A percentile compares a stretch with the other conserved stretches of the same genome.
These are phyloP conservation scores for Synanthedon myopaeformis DNA, from an alignment of 2,888 invertebrate species.

Conservation along the genomic window DNA sequence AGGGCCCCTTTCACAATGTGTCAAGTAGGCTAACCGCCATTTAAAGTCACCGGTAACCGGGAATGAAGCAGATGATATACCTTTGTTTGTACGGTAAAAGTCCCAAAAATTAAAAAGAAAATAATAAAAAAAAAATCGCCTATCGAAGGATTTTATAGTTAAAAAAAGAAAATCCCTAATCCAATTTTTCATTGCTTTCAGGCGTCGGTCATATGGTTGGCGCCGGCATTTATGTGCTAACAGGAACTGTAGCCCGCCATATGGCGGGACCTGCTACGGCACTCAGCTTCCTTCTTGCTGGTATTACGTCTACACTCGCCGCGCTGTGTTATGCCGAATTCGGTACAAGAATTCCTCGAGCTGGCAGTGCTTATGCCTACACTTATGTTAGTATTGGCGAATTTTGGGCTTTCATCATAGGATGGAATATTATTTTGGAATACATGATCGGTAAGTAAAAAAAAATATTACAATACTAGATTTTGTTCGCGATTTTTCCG, in stretches of 20 bases:
- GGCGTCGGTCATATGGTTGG: conserved; percentile 97
- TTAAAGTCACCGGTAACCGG: too few species aligned
- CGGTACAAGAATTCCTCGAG: conserved; percentile 87
- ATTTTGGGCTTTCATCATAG: conserved; percentile 94
- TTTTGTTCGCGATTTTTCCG: too few species aligned
- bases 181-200: conserved; percentile 26
- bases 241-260: conserved; percentile 84
- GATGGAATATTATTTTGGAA: conserved; percentile 93
- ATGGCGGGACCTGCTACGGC: conserved; percentile 88
- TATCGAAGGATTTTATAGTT: neutral
- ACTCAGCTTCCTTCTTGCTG: conserved; percentile 75
- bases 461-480: neutral
- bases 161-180: too few species aligned
- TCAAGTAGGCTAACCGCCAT: too few species aligned
- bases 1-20: too few species aligned
- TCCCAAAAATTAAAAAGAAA: too few species aligned
- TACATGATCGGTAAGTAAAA: conserved; percentile 80
- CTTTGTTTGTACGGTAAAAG: too few species aligned
- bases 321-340: conserved; percentile 92
- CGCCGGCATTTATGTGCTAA: conserved; percentile 93
- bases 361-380: conserved; percentile 94
- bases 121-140: too few species aligned
- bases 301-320: conserved; percentile 82
- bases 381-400: conserved; percentile 94
- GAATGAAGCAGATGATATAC: too few species aligned